phyloP scores from a whole-genome alignment of 2,113 vertebrate species.

The Etheostoma cragini region DNA sequence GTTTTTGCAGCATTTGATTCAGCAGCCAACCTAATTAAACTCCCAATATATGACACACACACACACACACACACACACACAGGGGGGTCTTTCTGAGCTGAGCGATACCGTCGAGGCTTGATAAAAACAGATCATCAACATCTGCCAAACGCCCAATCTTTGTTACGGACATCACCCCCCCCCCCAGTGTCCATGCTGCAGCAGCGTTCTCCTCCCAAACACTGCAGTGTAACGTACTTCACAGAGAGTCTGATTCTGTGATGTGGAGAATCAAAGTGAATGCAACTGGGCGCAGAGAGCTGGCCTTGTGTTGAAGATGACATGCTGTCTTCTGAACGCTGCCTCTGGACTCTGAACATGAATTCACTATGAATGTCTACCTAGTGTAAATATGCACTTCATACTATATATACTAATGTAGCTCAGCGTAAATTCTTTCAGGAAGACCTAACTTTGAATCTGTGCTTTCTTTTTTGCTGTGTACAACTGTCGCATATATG shows the following conservation, averaged over 20 bases:
- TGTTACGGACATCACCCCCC: slow-evolving; percentile 46
- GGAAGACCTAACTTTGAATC: no score
- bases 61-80: not conserved
- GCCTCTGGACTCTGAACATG: not conserved
- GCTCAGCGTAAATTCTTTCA: no score
- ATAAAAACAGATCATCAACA: slow-evolving; percentile 50
- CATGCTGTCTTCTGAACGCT: not conserved
- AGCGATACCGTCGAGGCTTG: slow-evolving; percentile 5
- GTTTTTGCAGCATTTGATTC: slow-evolving; percentile 45
- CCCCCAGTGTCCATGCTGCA: slow-evolving; percentile 40
- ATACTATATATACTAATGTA: no score
- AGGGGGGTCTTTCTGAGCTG: slow-evolving; percentile 41
- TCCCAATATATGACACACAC: slow-evolving; percentile 45
- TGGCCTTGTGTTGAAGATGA: slow-evolving; percentile 23
- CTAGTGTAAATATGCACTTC: no score
- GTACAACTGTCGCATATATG: no score
- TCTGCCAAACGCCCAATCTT: slow-evolving; percentile 50
- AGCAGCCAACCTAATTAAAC: slow-evolving; percentile 74
- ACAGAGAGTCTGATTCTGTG: slow-evolving; percentile 40
- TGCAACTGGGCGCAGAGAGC: not conserved
- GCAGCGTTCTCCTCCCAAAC: slow-evolving; percentile 17
- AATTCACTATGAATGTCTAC: no score
- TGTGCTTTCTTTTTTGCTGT: no score
- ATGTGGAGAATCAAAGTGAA: slow-evolving; percentile 29
- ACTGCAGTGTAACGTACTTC: slow-evolving; percentile 28